Base-by-base conservation (phyloP, 2,888 invertebrate genomes). In the Patella caerulea region DNA sequence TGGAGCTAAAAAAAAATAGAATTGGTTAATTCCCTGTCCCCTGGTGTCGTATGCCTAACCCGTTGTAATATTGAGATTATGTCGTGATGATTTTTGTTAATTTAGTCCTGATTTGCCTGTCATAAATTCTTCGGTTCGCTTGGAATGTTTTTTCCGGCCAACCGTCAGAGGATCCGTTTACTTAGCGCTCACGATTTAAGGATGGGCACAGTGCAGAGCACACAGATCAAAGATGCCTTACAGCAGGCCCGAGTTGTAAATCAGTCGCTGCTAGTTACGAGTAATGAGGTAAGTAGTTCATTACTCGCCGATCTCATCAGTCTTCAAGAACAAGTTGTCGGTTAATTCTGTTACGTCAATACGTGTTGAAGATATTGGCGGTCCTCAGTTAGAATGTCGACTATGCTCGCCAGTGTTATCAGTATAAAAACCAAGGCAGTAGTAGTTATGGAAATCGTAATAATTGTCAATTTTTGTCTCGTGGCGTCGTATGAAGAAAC, bases 181-280 rank as follows among this genome's bases (percentile, higher is more conserved):
- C 65, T n/a, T 71, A 29, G 71, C 71, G 19, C 29, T 29, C 19
- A 15, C 71, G 71, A 34, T 71, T 71, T 71, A 14, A 71, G 71
- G 11, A 71, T 29, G 71, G 71, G 29, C 71, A 34, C 24, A 71
- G 17, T 12, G 19, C 52, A 52, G n/a, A n/a, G 52, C 24, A 24
- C 24, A 24, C 24, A 1, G 24, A 24, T 24, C 24, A 24, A 19
- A 3, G 65, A 65, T 19, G 65, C 19, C 24, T n/a, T 65, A 19
- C 9, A n/a, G 7, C 24, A 2, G n/a, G n/a, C 9, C 24, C 19
- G 65, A 7, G 7, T 65, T 11, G 65, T 65, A 24, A 24, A 65
- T 19, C 65, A 65, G 65, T 65, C 65, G 24, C 24, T n/a, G n/a
- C 17, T 19, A 65, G n/a, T 65, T 7, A 24, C 24, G 65, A n/a